A percentile compares a stretch with the other conserved stretches of the same genome.
Evolutionary conservation across 2,888 invertebrate genomes (phyloP).

Genomic region (Herminia tarsipennalis): DNA sequence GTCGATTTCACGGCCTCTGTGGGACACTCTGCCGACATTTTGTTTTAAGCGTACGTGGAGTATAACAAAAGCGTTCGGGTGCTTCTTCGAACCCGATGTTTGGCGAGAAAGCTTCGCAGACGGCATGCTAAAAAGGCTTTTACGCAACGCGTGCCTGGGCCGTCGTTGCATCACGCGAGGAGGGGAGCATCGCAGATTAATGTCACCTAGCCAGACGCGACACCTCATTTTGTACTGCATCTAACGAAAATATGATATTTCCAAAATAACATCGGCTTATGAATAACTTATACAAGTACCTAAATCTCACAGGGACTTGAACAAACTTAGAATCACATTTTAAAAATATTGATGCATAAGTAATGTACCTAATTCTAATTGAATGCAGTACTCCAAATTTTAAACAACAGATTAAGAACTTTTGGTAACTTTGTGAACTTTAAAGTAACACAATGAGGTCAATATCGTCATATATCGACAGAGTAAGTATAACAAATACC

Average conservation of each 20-base stretch:
- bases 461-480: no score
- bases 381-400: no score
- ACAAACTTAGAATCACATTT: no score
- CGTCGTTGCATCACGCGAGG: constrained; percentile 61
- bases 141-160: constrained; percentile 68
- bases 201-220: constrained; percentile 52
- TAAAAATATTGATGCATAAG: no score
- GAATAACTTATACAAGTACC: no score
- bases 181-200: constrained; percentile 59
- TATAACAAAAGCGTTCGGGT: constrained; percentile 70
- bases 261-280: no score
- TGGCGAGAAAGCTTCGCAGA: constrained; percentile 76
- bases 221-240: constrained; percentile 27
- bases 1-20: constrained; percentile 71
- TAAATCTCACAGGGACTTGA: no score
- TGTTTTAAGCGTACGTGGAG: constrained; percentile 44
- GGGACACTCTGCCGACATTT: constrained; percentile 23
- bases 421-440: no score
- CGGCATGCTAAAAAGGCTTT: constrained; percentile 79
- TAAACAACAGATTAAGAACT: no score
- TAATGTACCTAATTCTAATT: no score
- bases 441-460: no score
- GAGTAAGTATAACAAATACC: no score
- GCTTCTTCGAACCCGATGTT: constrained; percentile 65
- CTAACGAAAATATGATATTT: constrained; percentile 19